Percentiles rank a stretch among this genome's conserved stretches.
phyloP scores from a whole-genome alignment of 2,797 vertebrate species.

The Gymnoscopelus microlampas region DNA sequence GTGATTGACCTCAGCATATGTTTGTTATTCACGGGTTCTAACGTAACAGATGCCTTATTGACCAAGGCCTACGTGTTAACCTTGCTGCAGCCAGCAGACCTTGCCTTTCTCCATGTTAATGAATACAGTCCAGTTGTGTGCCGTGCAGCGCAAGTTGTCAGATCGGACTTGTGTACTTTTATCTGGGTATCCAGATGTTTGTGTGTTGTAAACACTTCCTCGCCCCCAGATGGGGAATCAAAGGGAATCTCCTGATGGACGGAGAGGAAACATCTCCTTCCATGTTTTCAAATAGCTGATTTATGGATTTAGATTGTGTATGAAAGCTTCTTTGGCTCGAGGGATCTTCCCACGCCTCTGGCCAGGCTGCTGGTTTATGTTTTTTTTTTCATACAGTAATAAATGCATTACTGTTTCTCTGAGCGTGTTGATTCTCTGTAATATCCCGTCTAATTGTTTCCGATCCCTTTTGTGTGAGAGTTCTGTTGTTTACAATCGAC shows the following conservation, averaged over 20 bases:
- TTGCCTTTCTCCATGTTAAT: constrained; percentile 60
- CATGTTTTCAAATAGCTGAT: constrained; percentile 62
- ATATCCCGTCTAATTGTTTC: constrained; percentile 26
- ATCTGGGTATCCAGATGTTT: constrained; percentile 67
- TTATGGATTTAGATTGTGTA: constrained; percentile 48
- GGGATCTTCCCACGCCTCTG: constrained; percentile 56
- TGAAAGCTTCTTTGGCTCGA: constrained; percentile 46
- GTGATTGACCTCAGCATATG: not conserved
- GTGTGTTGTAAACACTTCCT: constrained; percentile 61
- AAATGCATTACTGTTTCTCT: constrained; percentile 16
- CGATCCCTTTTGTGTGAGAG: not conserved
- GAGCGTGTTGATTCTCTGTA: constrained; percentile 14
- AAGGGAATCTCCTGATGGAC: constrained; percentile 46
- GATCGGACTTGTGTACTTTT: constrained; percentile 56
- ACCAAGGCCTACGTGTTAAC: constrained; percentile 12
- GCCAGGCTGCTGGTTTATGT: constrained; percentile 20
- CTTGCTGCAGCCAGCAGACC: constrained; percentile 35
- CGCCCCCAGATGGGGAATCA: constrained; percentile 66
- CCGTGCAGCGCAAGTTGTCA: constrained; percentile 35
- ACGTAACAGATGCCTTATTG: constrained; percentile 44
- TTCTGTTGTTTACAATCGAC: not conserved
- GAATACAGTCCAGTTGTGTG: constrained; percentile 44
- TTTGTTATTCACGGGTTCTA: too few species aligned
- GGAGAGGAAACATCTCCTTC: constrained; percentile 37
- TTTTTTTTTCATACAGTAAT: constrained; percentile 23